Evolutionary conservation across 2,888 invertebrate species (phyloP).

Genomic region (Agrochola litura): DNA sequence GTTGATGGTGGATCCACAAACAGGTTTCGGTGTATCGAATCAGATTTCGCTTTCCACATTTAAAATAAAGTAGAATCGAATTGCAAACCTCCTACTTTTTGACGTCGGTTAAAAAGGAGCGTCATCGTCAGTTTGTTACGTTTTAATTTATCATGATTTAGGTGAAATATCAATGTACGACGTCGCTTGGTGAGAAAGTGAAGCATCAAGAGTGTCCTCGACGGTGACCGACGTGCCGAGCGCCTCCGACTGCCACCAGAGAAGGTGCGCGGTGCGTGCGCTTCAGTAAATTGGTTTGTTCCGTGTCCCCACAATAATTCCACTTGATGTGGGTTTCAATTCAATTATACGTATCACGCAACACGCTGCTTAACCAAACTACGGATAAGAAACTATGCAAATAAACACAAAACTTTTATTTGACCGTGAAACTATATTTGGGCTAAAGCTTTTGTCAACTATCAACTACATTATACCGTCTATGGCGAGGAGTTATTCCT

Average conservation of each 20-base stretch:
- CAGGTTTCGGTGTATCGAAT: neutral
- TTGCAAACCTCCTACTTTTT: neutral
- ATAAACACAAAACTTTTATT: slow-evolving; percentile 53
- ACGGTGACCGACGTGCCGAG: neutral
- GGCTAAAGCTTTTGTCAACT: slow-evolving; percentile 18
- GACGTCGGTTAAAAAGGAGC: slow-evolving; percentile 10
- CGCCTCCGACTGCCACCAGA: neutral
- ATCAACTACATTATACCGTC: neutral
- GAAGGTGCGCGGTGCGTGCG: slow-evolving; percentile 64
- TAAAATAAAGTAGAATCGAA: neutral
- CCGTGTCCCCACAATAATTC: slow-evolving; percentile 79
- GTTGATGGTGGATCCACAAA: neutral
- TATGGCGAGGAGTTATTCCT: slow-evolving; percentile 17
- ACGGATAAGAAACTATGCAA: slow-evolving; percentile 52
- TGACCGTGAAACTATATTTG: slow-evolving; percentile 41
- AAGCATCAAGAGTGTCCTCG: slow-evolving; percentile 37
- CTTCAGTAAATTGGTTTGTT: slow-evolving; percentile 75
- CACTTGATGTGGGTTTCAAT: slow-evolving; percentile 81
- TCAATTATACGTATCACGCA: slow-evolving; percentile 82
- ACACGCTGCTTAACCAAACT: slow-evolving; percentile 67
- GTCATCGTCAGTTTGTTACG: slow-evolving; percentile 8
- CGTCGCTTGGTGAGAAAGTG: slow-evolving; percentile 34
- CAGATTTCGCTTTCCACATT: neutral
- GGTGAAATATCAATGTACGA: slow-evolving; percentile 19
- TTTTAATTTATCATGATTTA: slow-evolving; percentile 18